Percentiles rank a stretch among this genome's conserved stretches.
phyloP scores from a whole-genome alignment of 2,797 vertebrate genomes.

The Clamator glandarius region DNA sequence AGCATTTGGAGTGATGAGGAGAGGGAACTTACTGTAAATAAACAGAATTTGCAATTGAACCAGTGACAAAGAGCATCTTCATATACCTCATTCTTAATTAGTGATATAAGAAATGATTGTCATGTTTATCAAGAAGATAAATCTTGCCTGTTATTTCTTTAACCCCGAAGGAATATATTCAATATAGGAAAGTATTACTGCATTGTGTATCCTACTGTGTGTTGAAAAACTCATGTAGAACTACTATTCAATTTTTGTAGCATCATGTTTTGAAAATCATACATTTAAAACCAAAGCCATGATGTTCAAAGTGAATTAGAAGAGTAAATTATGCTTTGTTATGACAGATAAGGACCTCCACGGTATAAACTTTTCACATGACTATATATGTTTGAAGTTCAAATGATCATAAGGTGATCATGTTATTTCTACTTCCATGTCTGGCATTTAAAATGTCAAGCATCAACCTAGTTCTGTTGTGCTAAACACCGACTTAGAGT shows the following conservation, averaged over 20 bases:
- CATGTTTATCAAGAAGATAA: neutral
- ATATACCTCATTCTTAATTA: neutral
- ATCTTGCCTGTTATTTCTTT: neutral
- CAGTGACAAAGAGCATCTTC: neutral
- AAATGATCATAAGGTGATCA: neutral
- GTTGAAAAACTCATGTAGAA: neutral
- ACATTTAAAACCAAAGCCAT: neutral
- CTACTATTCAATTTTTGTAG: neutral
- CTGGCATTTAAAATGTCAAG: constrained; percentile 30
- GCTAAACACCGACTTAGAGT: neutral
- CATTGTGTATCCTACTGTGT: neutral
- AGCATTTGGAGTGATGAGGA: neutral
- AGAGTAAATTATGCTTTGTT: neutral
- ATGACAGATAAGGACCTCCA: neutral
- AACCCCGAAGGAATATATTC: neutral
- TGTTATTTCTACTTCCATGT: neutral
- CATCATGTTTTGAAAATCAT: neutral
- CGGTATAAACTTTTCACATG: neutral
- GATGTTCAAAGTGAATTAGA: neutral
- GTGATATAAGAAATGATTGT: neutral
- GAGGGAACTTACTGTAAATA: neutral
- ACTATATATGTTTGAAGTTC: neutral
- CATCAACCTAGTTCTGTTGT: neutral
- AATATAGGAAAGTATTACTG: neutral
- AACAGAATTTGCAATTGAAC: neutral